Conservation (phyloP, 2,797 vertebrate genomes). For the Sparidentex hasta region DNA sequence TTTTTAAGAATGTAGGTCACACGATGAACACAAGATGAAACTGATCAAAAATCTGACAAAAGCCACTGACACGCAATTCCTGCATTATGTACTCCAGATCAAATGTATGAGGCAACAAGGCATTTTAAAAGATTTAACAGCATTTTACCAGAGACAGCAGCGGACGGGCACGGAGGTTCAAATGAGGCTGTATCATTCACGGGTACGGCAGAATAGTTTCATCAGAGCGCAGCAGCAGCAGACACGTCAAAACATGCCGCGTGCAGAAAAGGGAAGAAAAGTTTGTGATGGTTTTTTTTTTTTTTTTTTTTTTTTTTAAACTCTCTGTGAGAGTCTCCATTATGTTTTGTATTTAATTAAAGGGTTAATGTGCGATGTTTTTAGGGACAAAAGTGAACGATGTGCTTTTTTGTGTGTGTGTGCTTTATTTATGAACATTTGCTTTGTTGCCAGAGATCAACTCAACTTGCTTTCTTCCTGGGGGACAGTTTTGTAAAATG, state of each 20-base stretch:
- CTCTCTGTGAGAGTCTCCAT: slow-evolving; percentile 55
- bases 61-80: background rate
- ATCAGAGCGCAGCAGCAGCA: background rate
- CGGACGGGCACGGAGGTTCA: too few species aligned
- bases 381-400: background rate
- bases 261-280: background rate
- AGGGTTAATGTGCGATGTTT: background rate
- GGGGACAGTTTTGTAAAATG: too few species aligned
- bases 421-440: slow-evolving; percentile 12
- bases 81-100: background rate
- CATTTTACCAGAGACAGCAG: background rate
- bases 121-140: background rate
- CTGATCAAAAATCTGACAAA: background rate
- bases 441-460: background rate
- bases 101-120: background rate
- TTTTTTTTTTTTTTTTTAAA: slow-evolving; percentile 6
- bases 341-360: slow-evolving; percentile 32
- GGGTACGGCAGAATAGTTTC: background rate
- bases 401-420: background rate
- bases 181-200: background rate
- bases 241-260: background rate
- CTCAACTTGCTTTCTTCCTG: too few species aligned
- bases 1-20: background rate
- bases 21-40: background rate
- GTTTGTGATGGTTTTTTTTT: too few species aligned